Conservation (phyloP, 2,888 invertebrate genomes). For the Rhodophaea formosa region DNA sequence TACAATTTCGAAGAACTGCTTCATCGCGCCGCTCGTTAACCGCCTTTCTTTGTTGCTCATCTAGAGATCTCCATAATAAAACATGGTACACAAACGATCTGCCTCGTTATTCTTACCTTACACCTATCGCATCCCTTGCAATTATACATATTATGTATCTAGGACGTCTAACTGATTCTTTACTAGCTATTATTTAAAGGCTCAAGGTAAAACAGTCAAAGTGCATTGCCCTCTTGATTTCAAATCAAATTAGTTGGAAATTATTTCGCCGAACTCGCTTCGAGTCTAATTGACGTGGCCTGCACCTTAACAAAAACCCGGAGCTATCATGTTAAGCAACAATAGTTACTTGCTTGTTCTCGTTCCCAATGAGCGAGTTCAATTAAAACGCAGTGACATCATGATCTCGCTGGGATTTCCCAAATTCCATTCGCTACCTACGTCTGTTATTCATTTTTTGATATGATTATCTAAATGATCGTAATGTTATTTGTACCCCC, state of each 20-base stretch:
- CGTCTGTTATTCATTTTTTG: no score
- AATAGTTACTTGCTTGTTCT: conserved; percentile 20
- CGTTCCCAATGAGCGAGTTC: conserved; percentile 16
- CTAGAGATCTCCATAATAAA: conserved; percentile 20
- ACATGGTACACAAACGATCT: conserved; percentile 6
- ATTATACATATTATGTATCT: background rate
- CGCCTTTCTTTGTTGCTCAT: conserved; percentile 35
- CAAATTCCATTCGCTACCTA: conserved; percentile 11
- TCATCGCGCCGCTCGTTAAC: conserved; percentile 39
- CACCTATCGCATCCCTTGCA: background rate
- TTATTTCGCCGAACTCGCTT: conserved; percentile 37
- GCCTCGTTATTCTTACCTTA: background rate
- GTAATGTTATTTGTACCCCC: no score
- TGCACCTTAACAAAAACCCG: conserved; percentile 49
- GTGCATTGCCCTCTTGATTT: conserved; percentile 21
- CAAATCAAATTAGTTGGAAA: conserved; percentile 29
- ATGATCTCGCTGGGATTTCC: conserved; percentile 23
- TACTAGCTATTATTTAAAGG: background rate
- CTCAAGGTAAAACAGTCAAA: conserved; percentile 13
- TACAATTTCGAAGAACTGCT: conserved; percentile 43
- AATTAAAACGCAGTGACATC: conserved; percentile 25
- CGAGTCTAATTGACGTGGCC: conserved; percentile 42
- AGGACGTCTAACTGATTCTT: background rate
- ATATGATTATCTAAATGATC: no score
- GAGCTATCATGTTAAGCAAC: conserved; percentile 37